A percentile compares a stretch with the other conserved stretches of the same genome.
Conservation (phyloP, 2,888 invertebrate species). For the Sphaerophoria taeniata region DNA sequence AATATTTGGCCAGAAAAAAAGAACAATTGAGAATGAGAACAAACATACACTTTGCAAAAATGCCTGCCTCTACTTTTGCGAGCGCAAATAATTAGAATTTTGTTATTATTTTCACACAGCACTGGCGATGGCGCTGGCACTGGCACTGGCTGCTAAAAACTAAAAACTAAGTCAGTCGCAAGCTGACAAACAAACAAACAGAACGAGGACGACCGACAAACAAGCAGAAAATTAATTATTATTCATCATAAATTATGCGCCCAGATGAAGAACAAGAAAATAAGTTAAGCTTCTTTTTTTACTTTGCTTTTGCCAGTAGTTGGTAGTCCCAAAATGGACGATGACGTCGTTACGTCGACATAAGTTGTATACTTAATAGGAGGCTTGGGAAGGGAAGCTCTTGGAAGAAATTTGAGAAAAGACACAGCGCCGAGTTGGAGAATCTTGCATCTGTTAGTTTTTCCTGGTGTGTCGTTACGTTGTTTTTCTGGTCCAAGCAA, state of each 20-base stretch:
- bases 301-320: too few species aligned
- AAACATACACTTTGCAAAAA: not conserved
- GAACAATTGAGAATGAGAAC: constrained; percentile 52
- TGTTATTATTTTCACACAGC: constrained; percentile 32
- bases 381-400: not conserved
- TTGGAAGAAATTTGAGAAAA: constrained; percentile 21
- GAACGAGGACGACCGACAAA: constrained; percentile 12
- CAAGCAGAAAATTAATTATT: constrained; percentile 65
- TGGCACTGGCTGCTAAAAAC: constrained; percentile 10
- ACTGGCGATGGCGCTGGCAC: not conserved
- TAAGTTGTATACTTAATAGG: too few species aligned
- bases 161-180: constrained; percentile 41
- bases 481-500: constrained; percentile 50
- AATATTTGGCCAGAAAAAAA: constrained; percentile 62
- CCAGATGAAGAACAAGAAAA: constrained; percentile 18
- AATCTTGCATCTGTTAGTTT: constrained; percentile 34
- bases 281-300: not conserved
- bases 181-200: constrained; percentile 14
- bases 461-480: not conserved
- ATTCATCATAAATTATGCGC: constrained; percentile 60
- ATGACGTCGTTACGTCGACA: not conserved
- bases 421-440: not conserved
- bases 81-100: constrained; percentile 45
- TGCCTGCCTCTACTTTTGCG: constrained; percentile 14
- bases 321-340: constrained; percentile 18